A percentile compares a stretch with the other conserved stretches of the same genome.
phyloP scores from a whole-genome alignment of 2,113 vertebrate genomes.

The Ageneiosus marmoratus region DNA sequence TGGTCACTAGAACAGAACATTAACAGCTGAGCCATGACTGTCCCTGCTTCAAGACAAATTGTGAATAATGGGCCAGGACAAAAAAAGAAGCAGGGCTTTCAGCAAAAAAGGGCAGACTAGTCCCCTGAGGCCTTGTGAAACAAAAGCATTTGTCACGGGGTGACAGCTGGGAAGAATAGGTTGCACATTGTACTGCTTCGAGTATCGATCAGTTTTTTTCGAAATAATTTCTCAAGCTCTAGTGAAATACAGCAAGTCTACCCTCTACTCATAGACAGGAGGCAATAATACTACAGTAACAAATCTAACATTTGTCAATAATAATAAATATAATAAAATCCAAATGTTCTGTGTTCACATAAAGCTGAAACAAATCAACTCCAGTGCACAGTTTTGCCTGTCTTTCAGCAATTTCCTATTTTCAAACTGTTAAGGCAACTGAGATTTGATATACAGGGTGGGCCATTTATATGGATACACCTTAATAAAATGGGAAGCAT shows the following conservation, averaged over 20 bases:
- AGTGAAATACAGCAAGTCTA: not conserved
- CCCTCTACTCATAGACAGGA: not conserved
- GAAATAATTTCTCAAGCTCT: not conserved
- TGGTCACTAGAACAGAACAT: not conserved
- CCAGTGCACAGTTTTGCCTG: not conserved
- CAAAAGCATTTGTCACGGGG: slow-evolving; percentile 25
- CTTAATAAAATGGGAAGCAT: too few relatives aligned
- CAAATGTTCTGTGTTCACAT: not conserved
- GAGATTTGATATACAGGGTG: too few relatives aligned
- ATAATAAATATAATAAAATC: not conserved
- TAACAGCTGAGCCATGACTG: slow-evolving; percentile 15
- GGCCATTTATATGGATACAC: too few relatives aligned
- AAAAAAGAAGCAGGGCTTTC: not conserved
- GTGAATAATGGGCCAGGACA: slow-evolving; percentile 11
- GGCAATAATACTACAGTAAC: not conserved
- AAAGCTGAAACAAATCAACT: not conserved
- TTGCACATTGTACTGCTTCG: not conserved
- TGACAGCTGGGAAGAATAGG: slow-evolving; percentile 11
- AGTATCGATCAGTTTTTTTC: not conserved
- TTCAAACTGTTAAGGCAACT: not conserved
- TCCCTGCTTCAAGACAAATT: not conserved
- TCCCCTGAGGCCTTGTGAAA: slow-evolving; percentile 1
- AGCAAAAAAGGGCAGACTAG: not conserved
- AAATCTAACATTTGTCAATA: not conserved
- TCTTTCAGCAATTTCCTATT: not conserved